Evolutionary conservation across 1,140 invertebrate genomes (phyloP), one percentile per base, ranked within the genome.

Genomic region (Rhyzopertha dominica): DNA sequence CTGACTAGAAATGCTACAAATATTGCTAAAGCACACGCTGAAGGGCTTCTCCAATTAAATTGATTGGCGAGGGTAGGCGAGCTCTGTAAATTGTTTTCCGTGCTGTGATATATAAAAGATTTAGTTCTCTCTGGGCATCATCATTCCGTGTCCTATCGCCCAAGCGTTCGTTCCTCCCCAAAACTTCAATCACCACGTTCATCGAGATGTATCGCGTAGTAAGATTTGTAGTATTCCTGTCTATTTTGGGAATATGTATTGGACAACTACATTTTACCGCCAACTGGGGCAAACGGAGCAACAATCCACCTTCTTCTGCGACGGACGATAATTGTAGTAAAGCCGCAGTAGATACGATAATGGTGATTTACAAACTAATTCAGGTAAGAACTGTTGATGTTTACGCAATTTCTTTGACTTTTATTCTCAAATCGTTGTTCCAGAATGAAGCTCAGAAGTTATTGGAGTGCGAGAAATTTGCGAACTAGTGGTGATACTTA

Each of bases 361-460:
- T 37, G 35, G 8, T 37, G n/a, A 37, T 37, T 37, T 37, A 37
- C 20, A 37, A 37, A 20, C 18, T 37, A 5, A 37, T 37, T 4
- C 35, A 37, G 18, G 35, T 37, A 22, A 37, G 30, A 5, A 8
- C 14, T n/a, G n/a, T n/a, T n/a, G n/a, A 32, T 32, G 16, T 14
- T 5, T 32, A 32, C 16, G 16, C 30, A 14, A 7, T 5, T 32
- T 5, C 30, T 5, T 7, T 35, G 5, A 16, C n/a, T 18, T 35
- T 5, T 30, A 8, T 37, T 20, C 16, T 23, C 12, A 23, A 3
- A 26, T 8, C n/a, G 12, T 35, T 37, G n/a, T n/a, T 37, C 8
- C 19, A 37, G 35, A 37, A 37, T 14, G 35, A 37, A 24, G 35
- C 35, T n/a, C 35, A 37, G n/a, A 37, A 37, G n/a, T 4, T 37